Evolutionary conservation across 1,140 invertebrate genomes (phyloP), one percentile per base, ranked within the genome.

Genomic region (Atta texana): DNA sequence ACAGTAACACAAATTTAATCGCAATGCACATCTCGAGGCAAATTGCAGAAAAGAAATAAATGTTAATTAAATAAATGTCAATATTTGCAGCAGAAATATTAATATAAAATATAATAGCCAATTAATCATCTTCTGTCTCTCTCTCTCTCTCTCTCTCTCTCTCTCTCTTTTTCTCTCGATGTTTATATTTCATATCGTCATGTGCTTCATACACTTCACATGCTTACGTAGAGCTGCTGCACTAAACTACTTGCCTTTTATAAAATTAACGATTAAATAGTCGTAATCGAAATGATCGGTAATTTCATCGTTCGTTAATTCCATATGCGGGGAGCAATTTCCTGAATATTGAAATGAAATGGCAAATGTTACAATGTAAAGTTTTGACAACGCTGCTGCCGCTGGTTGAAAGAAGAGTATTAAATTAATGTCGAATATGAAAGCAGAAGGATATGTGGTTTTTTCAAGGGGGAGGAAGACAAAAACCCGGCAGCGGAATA

Each of bases 361-460:
- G 69, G 55, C 55, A 24, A 74, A 61, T 74, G 69, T 61, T 74
- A 63, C 24, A 72, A 82, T 16, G 78, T 59, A 84, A 84, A 84
- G 80, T 84, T 84, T 84, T 84, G 69, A 84, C 69, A 84, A 75
- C 69, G 64, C 49, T 39, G 61, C 68, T 6, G 24, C 5, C 28
- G 39, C 39, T 14, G 39, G 7, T 51, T n/a, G 18, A 16, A 59
- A 84, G 69, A 74, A 31, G 59, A 61, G 69, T 75, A 84, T 84
- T 84, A 84, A 84, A 84, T 84, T 84, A 84, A 84, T 84, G 80
- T 84, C 80, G 80, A 84, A 84, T 75, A 63, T 24, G 80, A 61
- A 84, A 84, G 66, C 78, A 57, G 66, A 81, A 55, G 16, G 51
- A 68, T 82, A 61, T 6, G 53, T 24, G 68, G 21, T 59, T 59